Evolutionary conservation across 2,113 vertebrate genomes (phyloP), one percentile per base, ranked within the genome.

Genomic region (Nansenia antarctica): DNA sequence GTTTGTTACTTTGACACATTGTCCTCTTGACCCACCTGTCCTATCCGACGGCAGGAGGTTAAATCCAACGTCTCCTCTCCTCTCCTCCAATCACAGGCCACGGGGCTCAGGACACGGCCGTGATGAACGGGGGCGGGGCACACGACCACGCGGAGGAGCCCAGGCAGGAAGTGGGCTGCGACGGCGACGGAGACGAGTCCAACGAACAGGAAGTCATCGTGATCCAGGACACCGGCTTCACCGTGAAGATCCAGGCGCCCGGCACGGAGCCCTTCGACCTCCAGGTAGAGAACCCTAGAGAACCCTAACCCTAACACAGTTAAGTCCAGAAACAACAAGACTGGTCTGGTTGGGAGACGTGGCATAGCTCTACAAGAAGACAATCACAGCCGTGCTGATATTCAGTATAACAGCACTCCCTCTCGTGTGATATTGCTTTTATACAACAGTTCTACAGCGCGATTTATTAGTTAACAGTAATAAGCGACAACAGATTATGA

Each of bases 191-290:
- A 0, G 90, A 99, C 0, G 96, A 98, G 4, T 89, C 93, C 3
- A 94, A 95, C 0, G 98, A 98, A 75, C 97, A 99, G 87, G 98
- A 99, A 83, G 97, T 99, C 81, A 99, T 99, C 3, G 98, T 99
- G 76, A 99, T 99, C 78, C 98, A 99, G 91, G 98, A 99, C 87
- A 99, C 97, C 0, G 98, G 98, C 70, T 99, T 99, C 81, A 97
- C 94, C 0, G 95, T 99, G 69, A 99, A 97, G 92, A 96, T 99
- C 81, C 95, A 96, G 67, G 96, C 93, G 0, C 96, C 97, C 0
- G 96, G 94, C 8, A 94, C 95, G 0, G 97, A 99, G 85, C 94
- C 94, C 9, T 99, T 99, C 64, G 94, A 98, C 67, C 85, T 99
- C 59, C 97, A 99, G 94, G 98, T 99, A 81, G 62, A 22, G 29